Evolutionary conservation across 2,797 vertebrate species (phyloP), one percentile per base, ranked within the genome.

Genomic region (Scolopax bukidnonensis): DNA sequence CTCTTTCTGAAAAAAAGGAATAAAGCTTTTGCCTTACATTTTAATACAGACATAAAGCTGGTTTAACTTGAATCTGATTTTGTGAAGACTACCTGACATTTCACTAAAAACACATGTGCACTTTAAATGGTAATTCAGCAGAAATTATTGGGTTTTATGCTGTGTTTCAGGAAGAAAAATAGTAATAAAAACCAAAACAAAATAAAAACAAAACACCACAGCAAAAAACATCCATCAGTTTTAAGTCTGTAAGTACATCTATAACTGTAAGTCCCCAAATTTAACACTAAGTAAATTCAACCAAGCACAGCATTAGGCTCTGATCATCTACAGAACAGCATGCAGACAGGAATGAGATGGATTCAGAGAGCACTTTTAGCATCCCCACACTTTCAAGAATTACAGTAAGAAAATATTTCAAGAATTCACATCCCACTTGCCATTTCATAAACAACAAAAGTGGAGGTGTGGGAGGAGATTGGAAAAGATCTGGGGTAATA

Each of bases 391-490:
- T 90, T 89, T 64, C 19, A 94, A 78, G 84, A 93, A 87, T 74
- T 95, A 89, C 95, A 90, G 86, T 47, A 94, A 85, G 81, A 85
- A 96, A 95, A 83, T 43, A 92, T 95, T 90, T 95, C 61, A 92
- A 85, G 88, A 96, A 96, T 93, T 94, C 93, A 71, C 83, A 93
- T 90, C 91, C 94, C 90, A 93, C 90, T 95, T 84, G 80, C 32
- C 0, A 1, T 93, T 92, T 94, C 75, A 95, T 78, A 95, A 95
- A 97, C 95, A 94, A 90, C 16, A 1, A 1, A 87, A 84, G 40
- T 47, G 56, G 61, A 60, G 19, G 38, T 54, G 81, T 84, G 60
- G 61, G 77, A 91, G 57, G 68, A 89, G 59, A 94, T 36, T 47
- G 60, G 70, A 92, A 90, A 88, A 87, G 43, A 81, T 70, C 68